Percentiles rank a stretch among this genome's conserved stretches.
Evolutionary conservation across 2,113 vertebrate genomes (phyloP).

Genomic region (Strigops habroptila): DNA sequence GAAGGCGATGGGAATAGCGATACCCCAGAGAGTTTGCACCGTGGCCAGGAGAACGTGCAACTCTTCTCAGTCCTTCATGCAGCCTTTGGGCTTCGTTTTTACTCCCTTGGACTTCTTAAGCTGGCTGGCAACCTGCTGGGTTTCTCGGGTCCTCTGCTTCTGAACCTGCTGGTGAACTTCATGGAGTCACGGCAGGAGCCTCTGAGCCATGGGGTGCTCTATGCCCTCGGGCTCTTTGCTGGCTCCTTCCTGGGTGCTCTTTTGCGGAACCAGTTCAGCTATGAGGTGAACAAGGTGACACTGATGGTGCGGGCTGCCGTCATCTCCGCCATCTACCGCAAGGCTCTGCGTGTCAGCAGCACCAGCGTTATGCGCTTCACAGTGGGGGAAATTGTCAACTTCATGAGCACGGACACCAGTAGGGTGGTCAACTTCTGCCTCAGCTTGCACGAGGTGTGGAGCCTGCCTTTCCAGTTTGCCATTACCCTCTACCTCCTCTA

Average conservation of each 20-base stretch:
- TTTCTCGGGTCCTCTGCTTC: constrained; percentile 88
- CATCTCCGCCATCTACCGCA: constrained; percentile 84
- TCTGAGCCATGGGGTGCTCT: constrained; percentile 80
- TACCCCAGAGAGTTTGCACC: background rate
- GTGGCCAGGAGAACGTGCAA: background rate
- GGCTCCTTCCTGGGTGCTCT: constrained; percentile 80
- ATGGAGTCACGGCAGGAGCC: constrained; percentile 85
- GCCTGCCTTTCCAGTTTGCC: constrained; percentile 84
- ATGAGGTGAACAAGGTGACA: constrained; percentile 80
- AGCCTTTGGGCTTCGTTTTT: constrained; percentile 83
- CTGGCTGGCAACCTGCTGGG: constrained; percentile 76
- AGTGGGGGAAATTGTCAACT: constrained; percentile 88
- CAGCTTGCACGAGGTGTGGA: constrained; percentile 94
- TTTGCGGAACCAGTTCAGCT: constrained; percentile 84
- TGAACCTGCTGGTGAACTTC: constrained; percentile 86
- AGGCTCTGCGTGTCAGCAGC: constrained; percentile 80
- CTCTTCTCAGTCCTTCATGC: constrained; percentile 81
- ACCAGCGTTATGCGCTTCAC: constrained; percentile 74
- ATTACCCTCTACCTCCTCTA: constrained; percentile 91
- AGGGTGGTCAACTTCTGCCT: constrained; percentile 87
- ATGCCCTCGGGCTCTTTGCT: constrained; percentile 82
- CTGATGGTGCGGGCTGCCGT: constrained; percentile 81
- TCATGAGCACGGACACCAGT: constrained; percentile 89
- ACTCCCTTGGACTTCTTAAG: constrained; percentile 84
- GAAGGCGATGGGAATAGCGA: background rate